Percentiles rank a stretch among this genome's conserved stretches.
phyloP scores from a whole-genome alignment of 2,113 vertebrate genomes.

The Climacteris rufus region DNA sequence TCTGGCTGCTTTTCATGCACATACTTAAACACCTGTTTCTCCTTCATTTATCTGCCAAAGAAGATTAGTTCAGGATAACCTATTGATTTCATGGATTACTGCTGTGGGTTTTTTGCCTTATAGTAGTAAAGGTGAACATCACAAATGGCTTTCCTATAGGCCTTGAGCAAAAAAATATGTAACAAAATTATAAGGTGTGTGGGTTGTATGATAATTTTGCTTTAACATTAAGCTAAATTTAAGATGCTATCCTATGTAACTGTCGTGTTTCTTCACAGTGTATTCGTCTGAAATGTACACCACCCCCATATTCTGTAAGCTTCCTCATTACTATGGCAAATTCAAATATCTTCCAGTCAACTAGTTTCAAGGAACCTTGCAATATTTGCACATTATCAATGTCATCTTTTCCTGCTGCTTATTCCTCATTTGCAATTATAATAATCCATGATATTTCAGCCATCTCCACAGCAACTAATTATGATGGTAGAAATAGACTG shows the following conservation, averaged over 20 bases:
- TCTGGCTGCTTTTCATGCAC: background rate
- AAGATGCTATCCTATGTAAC: background rate
- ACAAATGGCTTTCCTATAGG: background rate
- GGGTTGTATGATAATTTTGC: background rate
- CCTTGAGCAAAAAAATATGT: background rate
- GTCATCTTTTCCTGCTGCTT: slow-evolving; percentile 55
- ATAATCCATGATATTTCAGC: slow-evolving; percentile 45
- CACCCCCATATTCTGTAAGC: background rate
- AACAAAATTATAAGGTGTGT: background rate
- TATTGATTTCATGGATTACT: background rate
- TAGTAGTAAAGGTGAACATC: background rate
- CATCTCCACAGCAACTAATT: slow-evolving; percentile 59
- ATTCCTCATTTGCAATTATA: slow-evolving; percentile 55
- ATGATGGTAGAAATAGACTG: slow-evolving; percentile 45
- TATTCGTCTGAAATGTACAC: background rate
- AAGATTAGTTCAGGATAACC: slow-evolving; percentile 2
- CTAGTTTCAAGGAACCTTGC: slow-evolving; percentile 24
- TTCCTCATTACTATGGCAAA: background rate
- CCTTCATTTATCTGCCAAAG: slow-evolving; percentile 11
- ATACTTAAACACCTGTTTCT: slow-evolving; percentile 39
- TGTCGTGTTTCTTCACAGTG: background rate
- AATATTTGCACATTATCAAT: slow-evolving; percentile 52
- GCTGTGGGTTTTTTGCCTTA: background rate
- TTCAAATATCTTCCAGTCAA: background rate
- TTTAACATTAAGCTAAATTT: background rate